A percentile compares a stretch with the other conserved stretches of the same genome.
Conservation (phyloP, 2,113 vertebrate genomes). For the Heliornis fulica region DNA sequence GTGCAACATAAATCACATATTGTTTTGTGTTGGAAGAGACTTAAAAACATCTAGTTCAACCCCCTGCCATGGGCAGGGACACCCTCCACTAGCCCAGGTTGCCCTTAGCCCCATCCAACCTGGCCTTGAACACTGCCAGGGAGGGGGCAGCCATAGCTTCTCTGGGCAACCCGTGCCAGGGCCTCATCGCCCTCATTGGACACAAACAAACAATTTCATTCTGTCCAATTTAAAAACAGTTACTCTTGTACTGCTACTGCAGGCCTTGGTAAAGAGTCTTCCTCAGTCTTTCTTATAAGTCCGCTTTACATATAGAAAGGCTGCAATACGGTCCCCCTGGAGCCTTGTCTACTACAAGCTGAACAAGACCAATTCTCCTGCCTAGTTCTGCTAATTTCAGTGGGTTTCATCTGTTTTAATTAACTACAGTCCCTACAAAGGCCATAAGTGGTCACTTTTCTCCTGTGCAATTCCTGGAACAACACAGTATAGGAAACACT, state of each 20-base stretch:
- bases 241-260: not conserved
- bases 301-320: too few relatives aligned
- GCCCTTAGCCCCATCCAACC: not conserved
- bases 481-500: not conserved
- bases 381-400: not conserved
- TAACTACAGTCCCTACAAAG: not conserved
- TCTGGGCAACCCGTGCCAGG: not conserved
- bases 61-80: fast-evolving
- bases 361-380: not conserved
- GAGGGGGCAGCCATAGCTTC: fast-evolving
- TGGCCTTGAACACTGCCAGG: not conserved
- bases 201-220: too few relatives aligned
- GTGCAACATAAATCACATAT: too few relatives aligned
- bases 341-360: not conserved
- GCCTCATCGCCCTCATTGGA: not conserved
- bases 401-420: not conserved
- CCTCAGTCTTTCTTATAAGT: not conserved
- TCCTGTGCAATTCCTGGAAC: not conserved
- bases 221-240: not conserved
- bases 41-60: not conserved
- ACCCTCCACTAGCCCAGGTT: fast-evolving
- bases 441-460: not conserved
- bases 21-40: not conserved
- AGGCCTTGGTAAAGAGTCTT: not conserved
- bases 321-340: not conserved